These are phyloP conservation scores for Balaenoptera acutorostrata DNA, from an alignment of 2,113 vertebrate species.

Conservation along the genomic window DNA sequence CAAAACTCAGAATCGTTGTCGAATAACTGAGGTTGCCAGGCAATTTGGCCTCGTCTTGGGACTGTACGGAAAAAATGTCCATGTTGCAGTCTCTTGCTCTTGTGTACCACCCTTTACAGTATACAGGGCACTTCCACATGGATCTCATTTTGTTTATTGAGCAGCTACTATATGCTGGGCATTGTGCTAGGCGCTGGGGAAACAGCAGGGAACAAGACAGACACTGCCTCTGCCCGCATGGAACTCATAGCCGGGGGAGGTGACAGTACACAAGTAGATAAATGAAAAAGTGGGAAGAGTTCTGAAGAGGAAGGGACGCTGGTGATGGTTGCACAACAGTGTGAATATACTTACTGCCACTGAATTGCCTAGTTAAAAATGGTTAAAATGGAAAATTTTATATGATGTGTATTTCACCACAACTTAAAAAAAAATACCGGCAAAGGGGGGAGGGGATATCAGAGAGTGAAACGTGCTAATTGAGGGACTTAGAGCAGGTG, in stretches of 20 bases:
- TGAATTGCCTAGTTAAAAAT: neutral
- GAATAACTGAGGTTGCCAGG: neutral
- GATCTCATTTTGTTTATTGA: neutral
- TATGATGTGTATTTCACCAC: neutral
- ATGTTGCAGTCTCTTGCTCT: neutral
- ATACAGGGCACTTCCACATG: neutral
- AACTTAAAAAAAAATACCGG: neutral
- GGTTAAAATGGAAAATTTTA: neutral
- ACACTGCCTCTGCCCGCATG: rapidly evolving
- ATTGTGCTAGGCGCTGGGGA: neutral
- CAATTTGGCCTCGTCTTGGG: neutral
- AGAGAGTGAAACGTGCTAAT: neutral
- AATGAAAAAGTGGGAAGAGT: neutral
- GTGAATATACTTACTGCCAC: neutral
- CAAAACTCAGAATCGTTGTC: neutral
- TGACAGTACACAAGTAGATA: neutral
- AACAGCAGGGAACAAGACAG: neutral
- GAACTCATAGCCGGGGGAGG: neutral
- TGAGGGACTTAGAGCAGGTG: neutral
- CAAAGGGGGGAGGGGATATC: rapidly evolving
- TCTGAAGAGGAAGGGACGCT: neutral
- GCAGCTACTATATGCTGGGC: neutral
- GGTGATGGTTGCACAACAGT: too few relatives aligned
- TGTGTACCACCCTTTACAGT: neutral
- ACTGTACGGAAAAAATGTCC: neutral